phyloP scores from a whole-genome alignment of 2,113 vertebrate genomes.

The Craseonycteris thonglongyai region DNA sequence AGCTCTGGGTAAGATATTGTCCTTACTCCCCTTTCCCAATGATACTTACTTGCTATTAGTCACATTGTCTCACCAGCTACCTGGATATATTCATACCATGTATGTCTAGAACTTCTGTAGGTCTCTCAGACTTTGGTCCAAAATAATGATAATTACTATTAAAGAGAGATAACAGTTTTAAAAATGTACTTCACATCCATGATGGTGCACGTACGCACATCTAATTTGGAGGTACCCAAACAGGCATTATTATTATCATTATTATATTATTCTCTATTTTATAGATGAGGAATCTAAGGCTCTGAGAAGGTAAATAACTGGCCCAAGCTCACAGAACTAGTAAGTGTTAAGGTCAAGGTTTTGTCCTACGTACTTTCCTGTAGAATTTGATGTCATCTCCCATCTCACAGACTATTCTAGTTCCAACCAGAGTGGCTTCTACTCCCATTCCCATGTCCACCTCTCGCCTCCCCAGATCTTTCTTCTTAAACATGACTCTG shows the following conservation, averaged over 20 bases:
- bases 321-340: neutral
- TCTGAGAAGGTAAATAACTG: neutral
- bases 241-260: neutral
- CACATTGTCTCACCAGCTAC: neutral
- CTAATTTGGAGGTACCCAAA: neutral
- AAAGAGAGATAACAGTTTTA: neutral
- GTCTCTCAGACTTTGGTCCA: neutral
- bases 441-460: neutral
- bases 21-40: neutral
- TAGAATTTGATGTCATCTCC: neutral
- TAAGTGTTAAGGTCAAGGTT: neutral
- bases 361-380: neutral
- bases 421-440: neutral
- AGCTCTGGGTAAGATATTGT: neutral
- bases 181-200: neutral
- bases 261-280: neutral
- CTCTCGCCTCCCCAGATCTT: neutral
- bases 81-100: neutral
- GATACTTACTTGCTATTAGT: neutral
- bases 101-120: neutral
- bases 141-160: neutral
- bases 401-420: neutral
- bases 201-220: neutral
- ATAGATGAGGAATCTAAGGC: neutral
- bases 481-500: neutral